phyloP scores from a whole-genome alignment of 2,797 vertebrate species.

The Apogon hyalosoma region DNA sequence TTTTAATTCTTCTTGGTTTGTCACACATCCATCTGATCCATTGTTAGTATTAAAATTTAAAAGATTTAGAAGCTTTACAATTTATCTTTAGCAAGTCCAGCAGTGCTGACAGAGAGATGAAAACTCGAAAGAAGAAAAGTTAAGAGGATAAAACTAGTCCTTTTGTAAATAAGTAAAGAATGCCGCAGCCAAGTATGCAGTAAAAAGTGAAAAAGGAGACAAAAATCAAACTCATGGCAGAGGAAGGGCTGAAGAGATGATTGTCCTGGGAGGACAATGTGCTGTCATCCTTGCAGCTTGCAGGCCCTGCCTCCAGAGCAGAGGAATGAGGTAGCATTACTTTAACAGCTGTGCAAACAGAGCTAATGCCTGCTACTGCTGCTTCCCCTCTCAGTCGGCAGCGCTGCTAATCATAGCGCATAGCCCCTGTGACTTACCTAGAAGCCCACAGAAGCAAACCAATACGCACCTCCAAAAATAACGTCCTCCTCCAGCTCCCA shows the following conservation, averaged over 20 bases:
- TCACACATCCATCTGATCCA: background rate
- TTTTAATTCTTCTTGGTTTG: too few relatives aligned
- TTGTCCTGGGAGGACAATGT: slow-evolving; percentile 30
- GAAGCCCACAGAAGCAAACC: slow-evolving; percentile 45
- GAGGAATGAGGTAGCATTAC: slow-evolving; percentile 79
- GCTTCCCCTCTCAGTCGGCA: slow-evolving; percentile 45
- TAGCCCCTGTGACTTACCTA: slow-evolving; percentile 58
- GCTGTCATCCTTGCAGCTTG: slow-evolving; percentile 47
- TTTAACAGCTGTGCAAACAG: slow-evolving; percentile 83
- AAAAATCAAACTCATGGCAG: slow-evolving; percentile 20
- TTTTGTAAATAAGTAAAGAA: slow-evolving; percentile 15
- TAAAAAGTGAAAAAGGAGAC: slow-evolving; percentile 3
- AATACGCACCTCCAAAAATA: slow-evolving; percentile 53
- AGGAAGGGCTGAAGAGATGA: slow-evolving; percentile 21
- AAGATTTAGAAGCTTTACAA: slow-evolving; percentile 3
- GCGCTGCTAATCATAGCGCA: slow-evolving; percentile 70
- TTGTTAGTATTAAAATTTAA: background rate
- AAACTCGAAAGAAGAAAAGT: background rate
- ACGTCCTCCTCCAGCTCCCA: slow-evolving; percentile 40
- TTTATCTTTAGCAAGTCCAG: background rate
- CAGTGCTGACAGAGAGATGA: background rate
- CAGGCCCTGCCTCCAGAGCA: slow-evolving; percentile 44
- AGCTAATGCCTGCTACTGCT: slow-evolving; percentile 77
- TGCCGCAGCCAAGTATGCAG: background rate
- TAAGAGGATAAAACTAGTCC: background rate